Evolutionary conservation across 2,113 vertebrate species (phyloP).

Genomic region (Pangasianodon gigas): DNA sequence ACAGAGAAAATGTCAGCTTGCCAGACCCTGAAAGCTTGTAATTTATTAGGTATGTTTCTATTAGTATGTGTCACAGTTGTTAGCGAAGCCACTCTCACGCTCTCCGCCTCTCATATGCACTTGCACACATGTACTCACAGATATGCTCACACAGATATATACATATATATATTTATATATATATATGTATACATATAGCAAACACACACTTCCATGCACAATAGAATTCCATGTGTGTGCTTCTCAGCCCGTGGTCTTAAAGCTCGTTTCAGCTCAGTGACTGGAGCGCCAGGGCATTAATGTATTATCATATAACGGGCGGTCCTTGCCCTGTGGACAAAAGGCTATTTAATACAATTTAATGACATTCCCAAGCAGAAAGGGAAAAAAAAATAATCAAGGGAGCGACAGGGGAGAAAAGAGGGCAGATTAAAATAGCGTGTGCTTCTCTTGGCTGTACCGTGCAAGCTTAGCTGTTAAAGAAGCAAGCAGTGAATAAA

Average conservation of each 20-base stretch:
- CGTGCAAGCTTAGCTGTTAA: slow-evolving; percentile 80
- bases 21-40: slow-evolving; percentile 99
- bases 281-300: slow-evolving; percentile 94
- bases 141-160: not conserved
- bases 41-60: slow-evolving; percentile 99
- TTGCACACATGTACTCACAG: slow-evolving; percentile 25
- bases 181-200: not conserved
- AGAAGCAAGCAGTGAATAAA: slow-evolving; percentile 45
- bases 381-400: slow-evolving; percentile 50
- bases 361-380: slow-evolving; percentile 96
- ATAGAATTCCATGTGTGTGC: slow-evolving; percentile 82
- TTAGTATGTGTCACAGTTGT: slow-evolving; percentile 99
- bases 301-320: slow-evolving; percentile 99
- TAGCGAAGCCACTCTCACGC: slow-evolving; percentile 80
- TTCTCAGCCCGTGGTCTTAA: slow-evolving; percentile 73
- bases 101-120: slow-evolving; percentile 41
- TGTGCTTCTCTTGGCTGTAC: slow-evolving; percentile 92
- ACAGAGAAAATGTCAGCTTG: slow-evolving; percentile 99
- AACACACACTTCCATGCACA: slow-evolving; percentile 51
- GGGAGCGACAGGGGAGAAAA: slow-evolving; percentile 61
- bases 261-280: slow-evolving; percentile 92
- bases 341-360: slow-evolving; percentile 99
- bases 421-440: slow-evolving; percentile 93
- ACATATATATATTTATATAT: not conserved
- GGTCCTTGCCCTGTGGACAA: slow-evolving; percentile 98